These are phyloP conservation scores for Coranthus polyacanthus DNA, from an alignment of 2,797 vertebrate genomes.

Conservation along the genomic window DNA sequence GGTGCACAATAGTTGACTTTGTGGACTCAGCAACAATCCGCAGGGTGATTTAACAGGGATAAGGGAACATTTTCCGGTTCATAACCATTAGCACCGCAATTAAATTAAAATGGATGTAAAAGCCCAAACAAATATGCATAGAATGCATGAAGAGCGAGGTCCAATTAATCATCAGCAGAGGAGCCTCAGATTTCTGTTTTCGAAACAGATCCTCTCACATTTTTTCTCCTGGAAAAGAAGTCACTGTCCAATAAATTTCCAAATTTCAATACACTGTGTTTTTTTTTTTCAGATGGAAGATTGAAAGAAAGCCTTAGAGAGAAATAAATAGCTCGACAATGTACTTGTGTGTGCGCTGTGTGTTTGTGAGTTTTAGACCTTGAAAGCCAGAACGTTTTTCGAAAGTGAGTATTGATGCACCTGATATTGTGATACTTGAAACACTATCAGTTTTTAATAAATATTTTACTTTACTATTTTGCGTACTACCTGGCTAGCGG, in stretches of 20 bases:
- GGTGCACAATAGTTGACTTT: slow-evolving; percentile 51
- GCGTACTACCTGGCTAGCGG: too few species aligned
- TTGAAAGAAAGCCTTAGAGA: too few species aligned
- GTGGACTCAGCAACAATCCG: slow-evolving; percentile 67
- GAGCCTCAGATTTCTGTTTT: slow-evolving; percentile 13
- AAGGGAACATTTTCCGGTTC: slow-evolving; percentile 53
- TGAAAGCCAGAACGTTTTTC: too few species aligned
- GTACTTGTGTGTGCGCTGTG: too few species aligned
- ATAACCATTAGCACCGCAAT: slow-evolving; percentile 66
- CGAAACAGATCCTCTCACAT: slow-evolving; percentile 5
- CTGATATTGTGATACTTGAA: too few species aligned
- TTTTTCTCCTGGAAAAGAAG: slow-evolving; percentile 5
- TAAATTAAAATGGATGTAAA: slow-evolving; percentile 62
- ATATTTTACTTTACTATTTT: too few species aligned
- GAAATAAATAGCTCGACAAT: too few species aligned
- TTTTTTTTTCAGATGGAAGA: too few species aligned
- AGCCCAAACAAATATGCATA: slow-evolving; percentile 39
- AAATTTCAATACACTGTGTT: too few species aligned
- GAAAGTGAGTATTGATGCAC: too few species aligned
- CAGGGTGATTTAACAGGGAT: slow-evolving; percentile 57
- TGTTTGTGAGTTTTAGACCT: too few species aligned
- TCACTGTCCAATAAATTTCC: neutral
- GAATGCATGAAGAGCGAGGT: slow-evolving; percentile 14
- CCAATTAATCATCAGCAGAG: slow-evolving; percentile 31
- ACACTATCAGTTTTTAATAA: too few species aligned